phyloP scores from a whole-genome alignment of 2,113 vertebrate genomes.

The Lepidothrix coronata region DNA sequence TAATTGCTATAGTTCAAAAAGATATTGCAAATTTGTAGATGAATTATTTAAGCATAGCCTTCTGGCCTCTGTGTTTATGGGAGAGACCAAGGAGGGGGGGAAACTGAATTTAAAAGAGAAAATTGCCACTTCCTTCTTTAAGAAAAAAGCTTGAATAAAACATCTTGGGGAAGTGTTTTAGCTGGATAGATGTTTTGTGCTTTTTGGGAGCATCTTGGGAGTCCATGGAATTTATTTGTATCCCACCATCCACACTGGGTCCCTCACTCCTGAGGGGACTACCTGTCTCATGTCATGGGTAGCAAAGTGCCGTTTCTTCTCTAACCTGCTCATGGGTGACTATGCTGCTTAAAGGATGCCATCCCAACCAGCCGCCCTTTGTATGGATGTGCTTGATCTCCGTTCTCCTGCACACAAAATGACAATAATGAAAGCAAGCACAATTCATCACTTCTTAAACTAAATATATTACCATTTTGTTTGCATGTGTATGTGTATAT shows the following conservation, averaged over 20 bases:
- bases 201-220: not conserved
- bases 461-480: conserved; percentile 61
- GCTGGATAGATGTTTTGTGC: not conserved
- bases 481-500: conserved; percentile 21
- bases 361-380: not conserved
- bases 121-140: not conserved
- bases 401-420: conserved; percentile 18
- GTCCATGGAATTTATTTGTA: not conserved
- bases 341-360: not conserved
- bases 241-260: not conserved
- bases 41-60: conserved; percentile 69
- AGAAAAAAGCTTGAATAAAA: conserved; percentile 3
- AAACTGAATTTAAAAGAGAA: conserved; percentile 7
- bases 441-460: conserved; percentile 59
- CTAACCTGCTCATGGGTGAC: not conserved
- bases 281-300: rapidly evolving
- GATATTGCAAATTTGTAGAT: conserved; percentile 71
- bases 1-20: conserved; percentile 78
- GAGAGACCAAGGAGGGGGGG: not conserved
- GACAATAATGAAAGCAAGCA: conserved; percentile 61
- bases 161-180: not conserved
- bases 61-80: conserved; percentile 64
- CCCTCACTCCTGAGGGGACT: not conserved
- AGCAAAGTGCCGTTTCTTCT: not conserved
- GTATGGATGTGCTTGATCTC: conserved; percentile 31